Percentiles rank a stretch among this genome's conserved stretches.
Conservation (phyloP, 1,140 invertebrate species). For the Galleria mellonella region DNA sequence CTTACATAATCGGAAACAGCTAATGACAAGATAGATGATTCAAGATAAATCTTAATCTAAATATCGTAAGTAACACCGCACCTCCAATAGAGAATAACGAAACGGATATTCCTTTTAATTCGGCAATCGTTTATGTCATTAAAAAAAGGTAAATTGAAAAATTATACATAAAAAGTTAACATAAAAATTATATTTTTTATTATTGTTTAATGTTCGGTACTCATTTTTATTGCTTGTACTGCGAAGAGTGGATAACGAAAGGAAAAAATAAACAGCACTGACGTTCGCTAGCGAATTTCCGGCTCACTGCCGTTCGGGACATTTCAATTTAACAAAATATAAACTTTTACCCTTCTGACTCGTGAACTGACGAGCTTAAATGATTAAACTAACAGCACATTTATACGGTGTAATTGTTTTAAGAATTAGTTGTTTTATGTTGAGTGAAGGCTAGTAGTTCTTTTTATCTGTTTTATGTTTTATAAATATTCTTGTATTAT, state of each 20-base stretch:
- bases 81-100: no score
- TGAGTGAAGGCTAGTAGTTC: no score
- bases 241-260: slow-evolving; percentile 30
- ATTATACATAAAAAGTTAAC: no score
- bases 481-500: no score
- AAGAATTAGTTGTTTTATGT: neutral
- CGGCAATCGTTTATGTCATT: no score
- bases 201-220: slow-evolving; percentile 12
- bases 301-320: slow-evolving; percentile 29
- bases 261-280: slow-evolving; percentile 32
- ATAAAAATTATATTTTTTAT: slow-evolving; percentile 15
- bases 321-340: slow-evolving; percentile 43
- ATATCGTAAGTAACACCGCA: no score
- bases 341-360: slow-evolving; percentile 22
- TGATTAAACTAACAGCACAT: neutral
- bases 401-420: neutral
- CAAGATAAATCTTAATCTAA: no score
- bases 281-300: slow-evolving; percentile 33
- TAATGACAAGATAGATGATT: no score
- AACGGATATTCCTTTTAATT: no score
- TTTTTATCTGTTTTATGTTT: no score
- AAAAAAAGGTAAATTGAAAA: no score
- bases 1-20: neutral
- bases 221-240: slow-evolving; percentile 30
- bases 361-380: slow-evolving; percentile 15